phyloP scores from a whole-genome alignment of 23 tunicate genomes.

The Botrylloides violaceus region DNA sequence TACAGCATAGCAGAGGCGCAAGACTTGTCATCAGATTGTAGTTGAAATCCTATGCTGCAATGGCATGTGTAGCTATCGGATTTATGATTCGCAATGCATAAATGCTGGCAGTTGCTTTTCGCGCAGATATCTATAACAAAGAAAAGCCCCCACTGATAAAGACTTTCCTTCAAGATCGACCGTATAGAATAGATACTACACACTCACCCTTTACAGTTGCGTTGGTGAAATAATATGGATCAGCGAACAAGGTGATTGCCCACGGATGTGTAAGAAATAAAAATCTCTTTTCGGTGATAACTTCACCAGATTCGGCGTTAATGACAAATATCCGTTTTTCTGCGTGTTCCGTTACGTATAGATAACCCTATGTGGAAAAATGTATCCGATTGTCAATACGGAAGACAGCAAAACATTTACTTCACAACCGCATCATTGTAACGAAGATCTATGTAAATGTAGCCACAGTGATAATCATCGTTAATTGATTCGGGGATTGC shows the following conservation, averaged over 20 bases:
- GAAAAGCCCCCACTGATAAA: not conserved
- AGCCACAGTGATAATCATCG: no score
- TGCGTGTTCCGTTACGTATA: conserved; percentile 14
- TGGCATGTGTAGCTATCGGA: conserved; percentile 26
- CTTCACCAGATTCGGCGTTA: conserved; percentile 7
- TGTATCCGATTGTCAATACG: no score
- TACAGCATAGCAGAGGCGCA: conserved; percentile 21
- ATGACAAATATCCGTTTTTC: not conserved
- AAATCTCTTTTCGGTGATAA: not conserved
- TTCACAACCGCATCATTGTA: no score
- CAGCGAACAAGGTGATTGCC: conserved; percentile 18
- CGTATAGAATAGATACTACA: not conserved
- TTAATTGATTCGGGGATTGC: no score
- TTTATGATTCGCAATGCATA: conserved; percentile 33
- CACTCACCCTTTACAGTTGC: not conserved
- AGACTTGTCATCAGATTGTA: conserved; percentile 30
- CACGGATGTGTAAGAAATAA: not conserved
- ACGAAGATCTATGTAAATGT: no score
- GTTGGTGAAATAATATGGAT: not conserved
- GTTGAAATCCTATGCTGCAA: conserved; percentile 32
- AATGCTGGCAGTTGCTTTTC: conserved; percentile 33
- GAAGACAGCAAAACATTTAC: no score
- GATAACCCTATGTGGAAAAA: conserved; percentile 4
- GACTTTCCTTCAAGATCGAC: no score
- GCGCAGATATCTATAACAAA: conserved; percentile 37